A percentile compares a stretch with the other conserved stretches of the same genome.
These are phyloP conservation scores for Drosophila affinis DNA, from an alignment of 2,888 invertebrate species.

Conservation along the genomic window DNA sequence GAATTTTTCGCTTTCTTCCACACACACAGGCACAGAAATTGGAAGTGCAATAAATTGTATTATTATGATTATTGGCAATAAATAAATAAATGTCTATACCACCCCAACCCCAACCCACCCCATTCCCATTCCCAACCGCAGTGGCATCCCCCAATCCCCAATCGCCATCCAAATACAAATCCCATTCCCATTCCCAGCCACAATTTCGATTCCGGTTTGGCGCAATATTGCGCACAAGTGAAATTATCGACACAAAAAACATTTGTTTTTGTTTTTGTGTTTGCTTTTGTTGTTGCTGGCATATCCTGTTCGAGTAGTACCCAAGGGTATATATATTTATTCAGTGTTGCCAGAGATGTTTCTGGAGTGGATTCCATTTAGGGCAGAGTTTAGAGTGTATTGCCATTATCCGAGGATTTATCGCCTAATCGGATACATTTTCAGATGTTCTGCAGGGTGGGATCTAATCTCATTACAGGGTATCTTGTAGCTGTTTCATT, in stretches of 20 bases:
- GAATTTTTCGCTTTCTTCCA: slow-evolving; percentile 18
- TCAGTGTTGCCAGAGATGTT: background rate
- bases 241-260: slow-evolving; percentile 41
- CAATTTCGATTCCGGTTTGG: slow-evolving; percentile 45
- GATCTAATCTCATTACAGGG: background rate
- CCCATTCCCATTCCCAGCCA: background rate
- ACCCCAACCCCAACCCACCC: too few relatives aligned
- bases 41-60: slow-evolving; percentile 62
- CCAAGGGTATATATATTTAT: background rate
- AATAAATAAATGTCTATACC: slow-evolving; percentile 41
- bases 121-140: background rate
- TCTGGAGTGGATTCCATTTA: too few relatives aligned
- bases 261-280: slow-evolving; percentile 12
- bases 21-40: background rate
- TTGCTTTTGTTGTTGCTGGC: slow-evolving; percentile 14
- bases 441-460: background rate
- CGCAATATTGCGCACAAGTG: slow-evolving; percentile 44
- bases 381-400: too few relatives aligned
- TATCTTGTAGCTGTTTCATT: background rate
- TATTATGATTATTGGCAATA: slow-evolving; percentile 45
- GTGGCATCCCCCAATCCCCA: background rate
- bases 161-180: background rate
- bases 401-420: background rate
- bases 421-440: background rate
- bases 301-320: background rate